Base-by-base conservation (phyloP, 1,140 invertebrate species). In the Gonatopus flavifemur region DNA sequence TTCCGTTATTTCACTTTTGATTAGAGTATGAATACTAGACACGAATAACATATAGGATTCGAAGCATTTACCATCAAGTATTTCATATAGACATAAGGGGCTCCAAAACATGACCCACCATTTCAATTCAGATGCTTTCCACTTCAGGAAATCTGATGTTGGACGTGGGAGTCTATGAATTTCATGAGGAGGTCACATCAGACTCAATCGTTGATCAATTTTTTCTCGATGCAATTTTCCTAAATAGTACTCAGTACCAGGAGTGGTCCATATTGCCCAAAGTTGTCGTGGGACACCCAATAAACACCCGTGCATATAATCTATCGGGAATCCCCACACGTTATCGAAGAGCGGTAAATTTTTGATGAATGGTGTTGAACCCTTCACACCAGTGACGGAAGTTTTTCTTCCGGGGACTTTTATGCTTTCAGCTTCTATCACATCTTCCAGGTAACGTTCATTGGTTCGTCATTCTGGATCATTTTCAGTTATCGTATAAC, bases 51-150 rank as follows among this genome's bases (percentile, higher is more conserved):
- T 10, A 41, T 41, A 41, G 25, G 39, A 41, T 8, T 41, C 20
- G 9, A 41, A 41, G 25, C 22, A 41, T 41, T 41, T 4, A n/a
- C 13, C 25, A 4, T 41, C 5, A n/a, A 41, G 16, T 2, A 41
- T 41, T 0, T 7, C 39, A 41, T 41, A 24, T 25, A 41, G 25
- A 41, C 22, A 41, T 1, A 41, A 13, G 1, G 22, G 39, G 25
- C 39, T 41, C 39, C 39, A 41, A 41, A n/a, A 41, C 6, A 41
- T 24, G 1, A 41, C 20, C 22, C 39, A 41, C 10, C 9, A 41
- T 41, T 41, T 41, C 16, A 24, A 4, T 41, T 41, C 9, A 41
- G 39, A 41, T n/a, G 39, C 39, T 2, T 41, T 41, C 22, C 39
- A 41, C 25, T 41, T 41, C 1, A 9, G 22, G 9, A 24, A 25